These are phyloP conservation scores for Prorops nasuta DNA, from an alignment of 1,140 invertebrate genomes.

Conservation along the genomic window DNA sequence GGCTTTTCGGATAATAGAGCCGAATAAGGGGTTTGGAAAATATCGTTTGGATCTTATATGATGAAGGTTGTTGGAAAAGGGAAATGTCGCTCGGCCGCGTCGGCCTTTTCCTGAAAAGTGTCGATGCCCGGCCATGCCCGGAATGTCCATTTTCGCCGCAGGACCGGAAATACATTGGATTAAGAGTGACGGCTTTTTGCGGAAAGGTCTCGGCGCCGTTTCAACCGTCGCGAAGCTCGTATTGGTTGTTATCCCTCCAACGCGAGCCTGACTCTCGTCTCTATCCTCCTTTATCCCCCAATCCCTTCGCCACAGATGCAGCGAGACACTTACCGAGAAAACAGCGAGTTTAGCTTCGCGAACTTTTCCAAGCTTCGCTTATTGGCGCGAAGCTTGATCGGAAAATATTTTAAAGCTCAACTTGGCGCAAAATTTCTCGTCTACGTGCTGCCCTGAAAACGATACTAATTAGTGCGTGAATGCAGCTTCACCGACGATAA, in stretches of 20 bases:
- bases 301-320: not conserved
- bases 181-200: conserved; percentile 22
- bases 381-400: conserved; percentile 2
- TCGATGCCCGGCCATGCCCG: too few relatives aligned
- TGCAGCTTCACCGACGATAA: too few relatives aligned
- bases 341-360: conserved; percentile 15
- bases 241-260: conserved; percentile 10
- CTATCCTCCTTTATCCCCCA: too few relatives aligned
- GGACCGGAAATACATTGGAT: too few relatives aligned
- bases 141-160: too few relatives aligned
- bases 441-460: too few relatives aligned
- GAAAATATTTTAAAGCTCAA: conserved; percentile 24
- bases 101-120: not conserved
- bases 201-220: conserved; percentile 13
- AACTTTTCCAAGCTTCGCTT: conserved; percentile 14
- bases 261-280: too few relatives aligned
- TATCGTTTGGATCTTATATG: not conserved
- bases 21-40: too few relatives aligned
- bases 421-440: too few relatives aligned
- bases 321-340: conserved; percentile 14
- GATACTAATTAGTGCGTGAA: too few relatives aligned
- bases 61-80: not conserved
- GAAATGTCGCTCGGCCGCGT: not conserved
- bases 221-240: too few relatives aligned
- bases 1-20: not conserved